Evolutionary conservation across 2,113 vertebrate species (phyloP).

Genomic region (Tupaia tana): DNA sequence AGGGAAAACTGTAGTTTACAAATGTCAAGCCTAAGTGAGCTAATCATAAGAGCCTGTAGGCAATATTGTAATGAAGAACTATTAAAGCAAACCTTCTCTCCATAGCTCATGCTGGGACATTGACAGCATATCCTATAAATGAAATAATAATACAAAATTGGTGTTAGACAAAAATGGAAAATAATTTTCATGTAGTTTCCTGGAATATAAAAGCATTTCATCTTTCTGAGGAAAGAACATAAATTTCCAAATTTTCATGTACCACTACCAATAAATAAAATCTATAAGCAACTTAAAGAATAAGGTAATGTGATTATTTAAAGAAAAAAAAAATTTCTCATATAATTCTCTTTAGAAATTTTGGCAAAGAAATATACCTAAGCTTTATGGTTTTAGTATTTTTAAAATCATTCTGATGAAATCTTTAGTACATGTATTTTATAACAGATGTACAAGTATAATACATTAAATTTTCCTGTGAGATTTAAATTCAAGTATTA

Average conservation of each 20-base stretch:
- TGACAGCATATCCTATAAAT: conserved; percentile 84
- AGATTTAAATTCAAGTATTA: background rate
- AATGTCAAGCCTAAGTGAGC: conserved; percentile 76
- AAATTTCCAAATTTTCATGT: conserved; percentile 71
- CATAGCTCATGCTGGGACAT: conserved; percentile 80
- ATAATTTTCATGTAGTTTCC: conserved; percentile 78
- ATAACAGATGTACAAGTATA: background rate
- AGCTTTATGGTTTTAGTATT: conserved; percentile 38
- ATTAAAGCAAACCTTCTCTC: conserved; percentile 80
- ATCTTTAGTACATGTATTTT: conserved; percentile 3
- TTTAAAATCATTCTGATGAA: conserved; percentile 21
- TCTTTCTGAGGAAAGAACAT: conserved; percentile 63
- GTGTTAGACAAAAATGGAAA: conserved; percentile 75
- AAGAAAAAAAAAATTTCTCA: conserved; percentile 49
- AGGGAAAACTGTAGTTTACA: conserved; percentile 76
- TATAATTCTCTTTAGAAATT: conserved; percentile 48
- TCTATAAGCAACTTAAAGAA: conserved; percentile 17
- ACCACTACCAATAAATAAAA: conserved; percentile 75
- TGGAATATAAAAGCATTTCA: conserved; percentile 69
- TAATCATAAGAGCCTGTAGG: conserved; percentile 76
- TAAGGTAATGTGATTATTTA: conserved; percentile 44
- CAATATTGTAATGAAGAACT: conserved; percentile 81
- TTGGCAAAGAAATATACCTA: conserved; percentile 20
- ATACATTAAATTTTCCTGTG: background rate
- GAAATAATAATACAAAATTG: conserved; percentile 85